Percentiles rank a stretch among this genome's conserved stretches.
These are phyloP conservation scores for Psix sp. DNA, from an alignment of 1,140 invertebrate species.

Conservation along the genomic window DNA sequence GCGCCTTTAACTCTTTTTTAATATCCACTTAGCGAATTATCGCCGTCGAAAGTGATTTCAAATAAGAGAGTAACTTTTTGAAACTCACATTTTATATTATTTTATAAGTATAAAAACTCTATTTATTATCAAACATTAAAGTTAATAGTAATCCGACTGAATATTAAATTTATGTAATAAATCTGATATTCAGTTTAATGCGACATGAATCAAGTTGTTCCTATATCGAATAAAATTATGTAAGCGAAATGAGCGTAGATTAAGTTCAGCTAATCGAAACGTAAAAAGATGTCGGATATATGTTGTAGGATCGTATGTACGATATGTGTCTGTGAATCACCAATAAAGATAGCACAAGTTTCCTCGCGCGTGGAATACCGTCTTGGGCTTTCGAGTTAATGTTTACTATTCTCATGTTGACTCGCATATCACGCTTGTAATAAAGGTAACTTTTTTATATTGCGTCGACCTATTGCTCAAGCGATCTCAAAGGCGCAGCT, in stretches of 20 bases:
- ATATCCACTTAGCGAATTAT: constrained; percentile 23
- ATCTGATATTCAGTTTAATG: too few relatives aligned
- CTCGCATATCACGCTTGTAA: constrained; percentile 27
- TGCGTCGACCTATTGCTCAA: constrained; percentile 45
- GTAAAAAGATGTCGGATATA: constrained; percentile 18
- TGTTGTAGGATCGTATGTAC: constrained; percentile 6
- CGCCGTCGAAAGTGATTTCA: background rate
- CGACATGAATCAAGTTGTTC: too few relatives aligned
- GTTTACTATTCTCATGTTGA: constrained; percentile 32
- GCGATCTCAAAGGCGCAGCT: constrained; percentile 36
- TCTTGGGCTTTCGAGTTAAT: constrained; percentile 20
- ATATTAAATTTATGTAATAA: too few relatives aligned
- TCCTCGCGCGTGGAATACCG: constrained; percentile 20
- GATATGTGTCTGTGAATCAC: constrained; percentile 31
- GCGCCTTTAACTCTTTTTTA: constrained; percentile 10
- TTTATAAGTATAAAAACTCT: too few relatives aligned
- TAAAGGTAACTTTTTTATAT: constrained; percentile 46
- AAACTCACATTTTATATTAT: background rate
- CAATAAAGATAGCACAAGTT: constrained; percentile 33
- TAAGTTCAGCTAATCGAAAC: constrained; percentile 10
- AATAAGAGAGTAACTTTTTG: background rate
- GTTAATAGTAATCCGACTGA: too few relatives aligned
- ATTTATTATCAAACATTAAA: too few relatives aligned
- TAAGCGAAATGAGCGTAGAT: constrained; percentile 5
- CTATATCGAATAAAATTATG: background rate